phyloP scores from a whole-genome alignment of 1,140 invertebrate genomes.

The Habropoda laboriosa region DNA sequence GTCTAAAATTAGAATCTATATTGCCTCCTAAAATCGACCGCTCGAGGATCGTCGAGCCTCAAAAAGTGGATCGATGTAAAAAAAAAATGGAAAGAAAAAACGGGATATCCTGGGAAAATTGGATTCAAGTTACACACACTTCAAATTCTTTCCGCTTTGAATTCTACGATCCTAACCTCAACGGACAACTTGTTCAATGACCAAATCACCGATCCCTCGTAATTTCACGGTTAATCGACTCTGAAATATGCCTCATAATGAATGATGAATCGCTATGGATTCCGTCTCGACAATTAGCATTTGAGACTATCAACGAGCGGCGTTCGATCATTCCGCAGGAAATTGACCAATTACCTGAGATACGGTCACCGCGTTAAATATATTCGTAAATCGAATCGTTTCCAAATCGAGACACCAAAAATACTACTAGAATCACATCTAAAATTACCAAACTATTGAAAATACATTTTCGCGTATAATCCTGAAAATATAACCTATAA shows the following conservation, averaged over 20 bases:
- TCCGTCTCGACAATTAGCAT: not conserved
- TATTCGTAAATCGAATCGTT: not conserved
- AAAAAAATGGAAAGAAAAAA: not conserved
- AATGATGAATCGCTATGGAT: conserved; percentile 11
- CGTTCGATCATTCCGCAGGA: conserved; percentile 8
- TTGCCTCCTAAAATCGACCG: conserved; percentile 56
- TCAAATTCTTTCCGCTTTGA: not conserved
- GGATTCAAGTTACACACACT: conserved; percentile 12
- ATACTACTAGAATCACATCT: not conserved
- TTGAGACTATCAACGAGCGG: not conserved
- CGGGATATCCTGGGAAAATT: not conserved
- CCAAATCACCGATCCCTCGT: not conserved
- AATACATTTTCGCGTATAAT: not conserved
- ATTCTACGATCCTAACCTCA: not conserved
- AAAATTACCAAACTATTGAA: not conserved
- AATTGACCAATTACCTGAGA: conserved; percentile 27
- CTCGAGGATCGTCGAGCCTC: not conserved
- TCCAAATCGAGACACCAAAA: not conserved
- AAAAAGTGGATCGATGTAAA: conserved; percentile 1
- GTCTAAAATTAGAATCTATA: conserved; percentile 63
- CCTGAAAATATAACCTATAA: too few relatives aligned
- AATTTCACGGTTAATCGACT: not conserved
- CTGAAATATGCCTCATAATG: not conserved
- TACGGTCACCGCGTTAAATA: not conserved
- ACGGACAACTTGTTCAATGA: not conserved